Conservation (phyloP, 2,888 invertebrate species). For the Ariolimax columbianus region DNA sequence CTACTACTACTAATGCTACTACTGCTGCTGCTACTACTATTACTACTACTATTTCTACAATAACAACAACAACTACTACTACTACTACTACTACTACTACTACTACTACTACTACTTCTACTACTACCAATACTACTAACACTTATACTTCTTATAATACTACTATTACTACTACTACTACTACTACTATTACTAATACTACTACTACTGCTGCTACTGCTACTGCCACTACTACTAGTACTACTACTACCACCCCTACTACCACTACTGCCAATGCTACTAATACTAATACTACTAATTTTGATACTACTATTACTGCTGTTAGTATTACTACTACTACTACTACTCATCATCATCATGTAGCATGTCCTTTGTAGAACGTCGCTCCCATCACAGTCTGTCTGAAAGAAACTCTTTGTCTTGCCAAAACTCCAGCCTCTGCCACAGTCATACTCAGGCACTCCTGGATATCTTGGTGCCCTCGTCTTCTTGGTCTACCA, state of each 20-base stretch:
- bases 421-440: too few species aligned
- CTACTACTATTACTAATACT: slow-evolving; percentile 41
- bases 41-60: neutral
- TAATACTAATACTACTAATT: slow-evolving; percentile 45
- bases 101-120: slow-evolving; percentile 19
- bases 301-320: slow-evolving; percentile 37
- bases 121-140: slow-evolving; percentile 24
- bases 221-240: slow-evolving; percentile 37
- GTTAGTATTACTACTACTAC: slow-evolving; percentile 37
- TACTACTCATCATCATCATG: too few species aligned
- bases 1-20: neutral
- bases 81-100: slow-evolving; percentile 24
- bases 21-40: neutral
- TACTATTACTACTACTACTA: slow-evolving; percentile 46
- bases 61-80: slow-evolving; percentile 8
- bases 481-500: too few species aligned
- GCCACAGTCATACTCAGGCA: too few species aligned
- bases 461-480: too few species aligned
- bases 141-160: slow-evolving; percentile 40
- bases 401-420: too few species aligned
- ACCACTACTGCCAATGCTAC: slow-evolving; percentile 43
- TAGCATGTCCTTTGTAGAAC: too few species aligned
- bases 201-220: slow-evolving; percentile 38
- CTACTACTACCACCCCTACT: slow-evolving; percentile 31
- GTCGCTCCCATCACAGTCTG: too few species aligned